Base-by-base conservation (phyloP, 2,797 vertebrate species). In the Nasua narica region DNA sequence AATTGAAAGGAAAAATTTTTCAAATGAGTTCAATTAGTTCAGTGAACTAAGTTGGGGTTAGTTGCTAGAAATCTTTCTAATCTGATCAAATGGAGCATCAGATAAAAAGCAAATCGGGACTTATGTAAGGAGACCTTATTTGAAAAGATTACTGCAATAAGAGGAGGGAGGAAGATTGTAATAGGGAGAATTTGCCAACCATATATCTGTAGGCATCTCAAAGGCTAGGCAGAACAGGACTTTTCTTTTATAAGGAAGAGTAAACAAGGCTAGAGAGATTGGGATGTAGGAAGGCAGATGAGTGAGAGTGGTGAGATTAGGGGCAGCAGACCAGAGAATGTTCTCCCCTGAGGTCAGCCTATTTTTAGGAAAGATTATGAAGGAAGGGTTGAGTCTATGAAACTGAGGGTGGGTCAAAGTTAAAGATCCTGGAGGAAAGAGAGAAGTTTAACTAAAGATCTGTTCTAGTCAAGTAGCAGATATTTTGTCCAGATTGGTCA, bases 1-100 rank as follows among this genome's bases (percentile, higher is more conserved):
- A n/a, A 77, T 40, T 95, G 58, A 92, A 95, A 96, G 52, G 48
- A 90, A 94, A 46, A 90, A 40, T 90, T 92, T 96, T 62, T 56
- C n/a, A 78, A 56, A 70, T 95, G 91, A 94, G 29, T 90, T 94
- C n/a, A 62, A 50, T 94, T 92, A 94, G 29, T 92, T 94, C 50
- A 35, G 2, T 65, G 35, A 91, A 90, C 23, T 83, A 69, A 11
- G 27, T 74, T 89, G 43, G 46, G 7, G 21, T 91, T 85, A 35
- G 50, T 92, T 89, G 43, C n/a, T 67, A 93, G 78, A 81, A 77
- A 35, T 87, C 84, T 90, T 87, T 77, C 35, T 86, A 65, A 54
- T 90, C 58, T 69, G n/a, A 43, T 83, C 35, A 90, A 91, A 67
- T 92, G 76, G 4, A 69, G n/a, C 46, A 7, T 90, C 48, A 94